Conservation (phyloP, 1,140 invertebrate genomes). For the Brachionus paranguensis region DNA sequence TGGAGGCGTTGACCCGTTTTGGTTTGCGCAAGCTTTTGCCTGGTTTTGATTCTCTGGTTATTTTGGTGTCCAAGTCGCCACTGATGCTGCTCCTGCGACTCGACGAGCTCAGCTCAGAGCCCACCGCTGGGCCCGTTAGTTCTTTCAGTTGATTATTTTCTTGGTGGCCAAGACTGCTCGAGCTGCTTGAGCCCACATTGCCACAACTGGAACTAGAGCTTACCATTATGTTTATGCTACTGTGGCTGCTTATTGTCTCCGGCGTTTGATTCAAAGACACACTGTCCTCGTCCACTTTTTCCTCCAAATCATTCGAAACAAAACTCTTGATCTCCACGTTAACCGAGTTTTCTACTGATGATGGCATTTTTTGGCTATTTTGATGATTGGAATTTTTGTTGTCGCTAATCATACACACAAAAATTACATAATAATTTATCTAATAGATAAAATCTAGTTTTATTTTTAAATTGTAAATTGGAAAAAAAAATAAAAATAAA, state of each 20-base stretch:
- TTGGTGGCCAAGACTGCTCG: conserved; percentile 11
- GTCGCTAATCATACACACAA: neutral
- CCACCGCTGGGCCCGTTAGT: neutral
- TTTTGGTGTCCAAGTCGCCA: conserved; percentile 5
- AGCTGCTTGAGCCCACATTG: conserved; percentile 1
- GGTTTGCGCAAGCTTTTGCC: neutral
- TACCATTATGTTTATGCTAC: conserved; percentile 12
- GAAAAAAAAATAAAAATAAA: neutral
- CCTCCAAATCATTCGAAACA: neutral
- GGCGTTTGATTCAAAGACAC: neutral
- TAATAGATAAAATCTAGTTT: neutral
- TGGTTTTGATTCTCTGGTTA: neutral
- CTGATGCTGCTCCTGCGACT: conserved; percentile 10
- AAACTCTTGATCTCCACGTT: neutral
- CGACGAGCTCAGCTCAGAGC: neutral
- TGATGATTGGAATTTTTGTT: neutral
- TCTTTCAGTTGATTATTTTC: neutral
- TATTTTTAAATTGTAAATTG: neutral
- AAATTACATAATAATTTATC: conserved; percentile 1
- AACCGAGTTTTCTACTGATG: neutral
- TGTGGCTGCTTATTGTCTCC: neutral
- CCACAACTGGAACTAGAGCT: conserved; percentile 12
- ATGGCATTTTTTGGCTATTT: neutral
- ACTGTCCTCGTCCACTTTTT: neutral
- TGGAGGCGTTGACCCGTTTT: neutral